Base-by-base conservation (phyloP, 2,797 vertebrate species). In the Microchirus variegatus region DNA sequence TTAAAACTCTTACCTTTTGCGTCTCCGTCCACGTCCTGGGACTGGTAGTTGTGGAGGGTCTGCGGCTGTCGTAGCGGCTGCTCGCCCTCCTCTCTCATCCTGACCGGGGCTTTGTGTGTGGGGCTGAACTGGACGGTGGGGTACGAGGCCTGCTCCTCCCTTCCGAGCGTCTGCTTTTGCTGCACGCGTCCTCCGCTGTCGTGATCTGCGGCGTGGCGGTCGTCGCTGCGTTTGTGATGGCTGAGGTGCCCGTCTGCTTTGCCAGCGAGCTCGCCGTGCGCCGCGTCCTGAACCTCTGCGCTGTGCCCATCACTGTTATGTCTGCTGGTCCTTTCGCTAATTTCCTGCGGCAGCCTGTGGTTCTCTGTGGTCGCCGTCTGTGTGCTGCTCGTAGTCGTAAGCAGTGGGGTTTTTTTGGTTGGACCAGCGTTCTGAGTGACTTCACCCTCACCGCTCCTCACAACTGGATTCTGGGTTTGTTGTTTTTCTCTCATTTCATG, bases 101-200 rank as follows among this genome's bases (percentile, higher is more conserved):
- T 85, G 31, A 93, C 63, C 0, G 81, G 90, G 5, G 88, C 67
- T 52, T 75, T 81, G 48, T 80, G 90, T 22, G 93, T 94, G 6
- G 92, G 90, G n/a, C 78, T 88, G 81, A 93, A 89, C 54, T 84
- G 91, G 19, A 91, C 65, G 3, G 75, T 86, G 47, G 91, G 89
- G 26, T 90, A 58, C 4, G 55, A 67, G 1, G 62, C 71, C 50
- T 59, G 85, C 48, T 90, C 89, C 0, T 74, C 76, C 6, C 8
- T 68, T 53, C 67, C 52, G 0, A 15, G 59, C 0, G 14, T 49
- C 46, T 59, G 66, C 9, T 17, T 58, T 9, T 13, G 59, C 37
- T 83, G 67, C 46, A 10, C 14, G 46, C 68, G 64, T 19, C 46
- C 62, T 15, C 67, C 55, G 5, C 45, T 2, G 1, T 56, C 67